Base-by-base conservation (phyloP, 92 coral and sea anemone genomes). In the Porites rus region DNA sequence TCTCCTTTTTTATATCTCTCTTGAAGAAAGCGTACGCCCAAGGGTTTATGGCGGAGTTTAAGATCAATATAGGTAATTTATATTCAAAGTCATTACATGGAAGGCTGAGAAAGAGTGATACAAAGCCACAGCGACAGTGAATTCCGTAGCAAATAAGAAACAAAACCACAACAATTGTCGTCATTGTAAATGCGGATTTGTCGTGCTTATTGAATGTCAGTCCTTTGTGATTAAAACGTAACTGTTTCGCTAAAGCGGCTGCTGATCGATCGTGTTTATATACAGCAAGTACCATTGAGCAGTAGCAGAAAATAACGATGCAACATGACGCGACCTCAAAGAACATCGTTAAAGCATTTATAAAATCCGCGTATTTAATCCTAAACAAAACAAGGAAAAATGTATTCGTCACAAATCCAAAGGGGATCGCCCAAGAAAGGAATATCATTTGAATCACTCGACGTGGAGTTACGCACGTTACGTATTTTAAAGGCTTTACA, bases 241-340 rank as follows among this genome's bases (percentile, higher is more conserved):
- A 14, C 16, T 56, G 61, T 56, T 70, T 70, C 11, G 75, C 22
- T 6, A 70, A 19, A 3, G 8, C 18, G 0, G 52, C 20, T 18
- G 75, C 75, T 7, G 75, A 70, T 70, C 56, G 75, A n/a, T 25
- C 56, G 22, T 70, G 75, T 13, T 70, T 70, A 18, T n/a, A 70
- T 28, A 38, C 75, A 70, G 18, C 19, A 38, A 16, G 46, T 43
- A 70, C 4, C 56, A 70, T 70, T 2, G 22, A 70, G 43, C 20
- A 10, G 12, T 28, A 70, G 54, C 75, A 70, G 54, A 43, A 70
- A 4, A 70, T 43, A 11, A 24, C 50, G 10, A 69, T 25, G 0
- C 11, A 46, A 43, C 75, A 70, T 10, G 50, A 12, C 7, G 43
- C 20, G 31, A 38, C 5, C 12, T 70, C 75, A 70, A 70, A 12